Evolutionary conservation across 2,888 invertebrate genomes (phyloP).

Genomic region (Norana najaformis): DNA sequence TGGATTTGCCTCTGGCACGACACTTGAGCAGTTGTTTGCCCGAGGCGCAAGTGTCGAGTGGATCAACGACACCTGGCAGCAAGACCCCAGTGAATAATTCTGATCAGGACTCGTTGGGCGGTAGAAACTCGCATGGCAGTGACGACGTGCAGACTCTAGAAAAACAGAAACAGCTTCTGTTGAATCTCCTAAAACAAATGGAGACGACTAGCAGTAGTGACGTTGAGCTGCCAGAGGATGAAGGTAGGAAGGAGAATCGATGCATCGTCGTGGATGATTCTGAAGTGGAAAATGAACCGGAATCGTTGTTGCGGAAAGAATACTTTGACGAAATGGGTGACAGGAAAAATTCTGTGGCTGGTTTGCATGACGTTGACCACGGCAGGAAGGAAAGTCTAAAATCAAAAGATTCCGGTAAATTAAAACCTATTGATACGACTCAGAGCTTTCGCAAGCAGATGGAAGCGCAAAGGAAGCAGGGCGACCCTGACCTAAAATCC

Average conservation of each 20-base stretch:
- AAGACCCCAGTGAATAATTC: conserved; percentile 26
- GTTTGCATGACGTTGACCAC: not conserved
- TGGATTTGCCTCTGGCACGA: not conserved
- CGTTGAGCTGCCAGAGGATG: conserved; percentile 39
- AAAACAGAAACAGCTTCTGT: conserved; percentile 56
- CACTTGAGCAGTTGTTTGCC: not conserved
- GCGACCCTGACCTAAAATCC: not conserved
- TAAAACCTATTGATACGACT: conserved; percentile 47
- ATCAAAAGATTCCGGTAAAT: conserved; percentile 25
- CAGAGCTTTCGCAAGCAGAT: conserved; percentile 55
- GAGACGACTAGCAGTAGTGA: conserved; percentile 52
- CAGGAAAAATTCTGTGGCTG: not conserved
- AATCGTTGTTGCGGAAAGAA: not conserved
- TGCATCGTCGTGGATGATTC: conserved; percentile 48
- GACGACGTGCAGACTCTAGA: conserved; percentile 44
- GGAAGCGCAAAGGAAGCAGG: conserved; percentile 48
- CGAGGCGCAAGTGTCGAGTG: not conserved
- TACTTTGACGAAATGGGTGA: not conserved
- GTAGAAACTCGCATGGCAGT: conserved; percentile 25
- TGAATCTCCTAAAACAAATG: conserved; percentile 57
- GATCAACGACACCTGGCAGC: conserved; percentile 14
- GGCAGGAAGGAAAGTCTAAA: not conserved
- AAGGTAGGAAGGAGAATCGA: conserved; percentile 43
- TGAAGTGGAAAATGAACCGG: conserved; percentile 18
- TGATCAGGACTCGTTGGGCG: conserved; percentile 32